phyloP scores from a whole-genome alignment of 2,797 vertebrate species.

The Gouania willdenowi region DNA sequence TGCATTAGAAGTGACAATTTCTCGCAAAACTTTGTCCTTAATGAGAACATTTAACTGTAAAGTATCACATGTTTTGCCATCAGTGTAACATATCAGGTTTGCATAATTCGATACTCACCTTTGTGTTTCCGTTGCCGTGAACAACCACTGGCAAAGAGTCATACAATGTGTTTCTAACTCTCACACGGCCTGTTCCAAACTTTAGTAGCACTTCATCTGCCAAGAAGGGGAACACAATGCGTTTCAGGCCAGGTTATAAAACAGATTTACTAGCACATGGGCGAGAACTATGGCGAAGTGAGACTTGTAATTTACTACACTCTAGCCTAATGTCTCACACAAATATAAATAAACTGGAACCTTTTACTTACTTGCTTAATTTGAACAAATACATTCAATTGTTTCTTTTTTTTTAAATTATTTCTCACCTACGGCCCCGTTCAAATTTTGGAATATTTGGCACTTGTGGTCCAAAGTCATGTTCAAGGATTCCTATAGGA shows the following conservation, averaged over 20 bases:
- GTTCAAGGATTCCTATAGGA: slow-evolving; percentile 83
- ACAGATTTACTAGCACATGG: slow-evolving; percentile 18
- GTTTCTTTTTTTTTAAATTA: slow-evolving; percentile 25
- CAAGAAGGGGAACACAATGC: slow-evolving; percentile 35
- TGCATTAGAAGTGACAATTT: no score
- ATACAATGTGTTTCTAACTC: slow-evolving; percentile 87
- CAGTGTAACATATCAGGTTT: not conserved
- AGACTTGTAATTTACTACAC: not conserved
- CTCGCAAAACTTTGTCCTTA: no score
- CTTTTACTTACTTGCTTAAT: no score
- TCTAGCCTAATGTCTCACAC: no score
- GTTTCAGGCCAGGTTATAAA: slow-evolving; percentile 28
- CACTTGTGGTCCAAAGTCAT: slow-evolving; percentile 97
- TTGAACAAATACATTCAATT: no score
- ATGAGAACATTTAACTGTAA: not conserved
- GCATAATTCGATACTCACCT: slow-evolving; percentile 77
- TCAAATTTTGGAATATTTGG: slow-evolving; percentile 94
- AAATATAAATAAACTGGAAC: no score
- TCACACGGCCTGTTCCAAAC: slow-evolving; percentile 87
- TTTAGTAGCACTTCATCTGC: slow-evolving; percentile 93
- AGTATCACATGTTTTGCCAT: slow-evolving; percentile 7
- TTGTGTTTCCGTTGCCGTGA: slow-evolving; percentile 94
- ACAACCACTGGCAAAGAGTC: slow-evolving; percentile 86
- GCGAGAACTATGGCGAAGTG: slow-evolving; percentile 3
- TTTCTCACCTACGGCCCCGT: slow-evolving; percentile 89